These are phyloP conservation scores for Heterohyrax brucei DNA, from an alignment of 2,797 vertebrate genomes.

Conservation along the genomic window DNA sequence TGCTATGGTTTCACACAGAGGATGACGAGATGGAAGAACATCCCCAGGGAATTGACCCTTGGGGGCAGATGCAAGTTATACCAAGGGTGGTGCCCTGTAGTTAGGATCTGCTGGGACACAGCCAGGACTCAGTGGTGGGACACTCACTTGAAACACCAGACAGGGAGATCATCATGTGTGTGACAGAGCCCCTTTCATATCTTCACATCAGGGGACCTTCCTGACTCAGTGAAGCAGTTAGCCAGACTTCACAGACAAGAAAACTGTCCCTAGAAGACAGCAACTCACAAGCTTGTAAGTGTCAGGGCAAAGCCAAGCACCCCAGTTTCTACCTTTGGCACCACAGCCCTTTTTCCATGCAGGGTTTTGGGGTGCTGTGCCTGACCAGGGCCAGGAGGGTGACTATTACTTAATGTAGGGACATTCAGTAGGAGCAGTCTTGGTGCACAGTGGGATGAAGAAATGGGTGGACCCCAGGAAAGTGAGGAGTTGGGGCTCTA, in stretches of 20 bases:
- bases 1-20: not conserved
- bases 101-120: constrained; percentile 39
- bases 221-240: not conserved
- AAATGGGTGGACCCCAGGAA: not conserved
- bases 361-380: not conserved
- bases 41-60: not conserved
- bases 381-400: not conserved
- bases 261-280: not conserved
- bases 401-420: not conserved
- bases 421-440: not conserved
- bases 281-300: not conserved
- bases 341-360: not conserved
- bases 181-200: not conserved
- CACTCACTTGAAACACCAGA: constrained; percentile 33
- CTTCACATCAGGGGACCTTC: not conserved
- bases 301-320: not conserved
- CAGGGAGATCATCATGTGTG: not conserved
- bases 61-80: not conserved
- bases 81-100: not conserved
- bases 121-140: constrained; percentile 32
- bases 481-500: not conserved
- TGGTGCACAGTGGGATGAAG: not conserved
- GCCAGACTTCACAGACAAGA: not conserved
- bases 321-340: not conserved
- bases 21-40: not conserved